Evolutionary conservation across 2,888 invertebrate species (phyloP).

Genomic region (Plebejus anna): DNA sequence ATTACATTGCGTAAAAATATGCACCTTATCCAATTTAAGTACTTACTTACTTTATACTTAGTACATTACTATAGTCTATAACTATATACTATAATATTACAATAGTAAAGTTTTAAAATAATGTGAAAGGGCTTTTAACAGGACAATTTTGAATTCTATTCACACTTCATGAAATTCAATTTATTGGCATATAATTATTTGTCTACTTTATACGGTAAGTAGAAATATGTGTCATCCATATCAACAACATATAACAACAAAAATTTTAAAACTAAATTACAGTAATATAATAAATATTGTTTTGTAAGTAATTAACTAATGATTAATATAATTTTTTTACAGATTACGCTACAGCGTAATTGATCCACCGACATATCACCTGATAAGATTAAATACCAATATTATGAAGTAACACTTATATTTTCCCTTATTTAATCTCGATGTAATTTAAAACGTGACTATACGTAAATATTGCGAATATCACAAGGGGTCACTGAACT

Average conservation of each 20-base stretch:
- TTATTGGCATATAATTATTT: background rate
- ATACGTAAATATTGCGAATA: constrained; percentile 8
- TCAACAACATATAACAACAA: background rate
- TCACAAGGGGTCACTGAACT: background rate
- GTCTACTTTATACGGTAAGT: background rate
- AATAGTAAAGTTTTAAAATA: background rate
- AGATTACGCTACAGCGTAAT: background rate
- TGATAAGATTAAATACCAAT: background rate
- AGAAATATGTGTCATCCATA: background rate
- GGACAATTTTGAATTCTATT: background rate
- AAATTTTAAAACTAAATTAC: background rate
- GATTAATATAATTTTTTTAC: background rate
- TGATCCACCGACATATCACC: background rate
- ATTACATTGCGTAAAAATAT: background rate
- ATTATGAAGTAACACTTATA: background rate
- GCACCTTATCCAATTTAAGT: background rate
- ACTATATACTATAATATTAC: background rate
- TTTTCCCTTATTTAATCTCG: background rate
- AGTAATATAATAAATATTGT: background rate
- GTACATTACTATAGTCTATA: too few species aligned
- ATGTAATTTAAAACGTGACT: background rate
- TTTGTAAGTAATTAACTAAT: background rate
- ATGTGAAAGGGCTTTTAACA: background rate
- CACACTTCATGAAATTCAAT: background rate
- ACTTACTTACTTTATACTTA: background rate